A percentile compares a stretch with the other conserved stretches of the same genome.
Conservation (phyloP, 2,113 vertebrate species). For the Microtus oregoni region DNA sequence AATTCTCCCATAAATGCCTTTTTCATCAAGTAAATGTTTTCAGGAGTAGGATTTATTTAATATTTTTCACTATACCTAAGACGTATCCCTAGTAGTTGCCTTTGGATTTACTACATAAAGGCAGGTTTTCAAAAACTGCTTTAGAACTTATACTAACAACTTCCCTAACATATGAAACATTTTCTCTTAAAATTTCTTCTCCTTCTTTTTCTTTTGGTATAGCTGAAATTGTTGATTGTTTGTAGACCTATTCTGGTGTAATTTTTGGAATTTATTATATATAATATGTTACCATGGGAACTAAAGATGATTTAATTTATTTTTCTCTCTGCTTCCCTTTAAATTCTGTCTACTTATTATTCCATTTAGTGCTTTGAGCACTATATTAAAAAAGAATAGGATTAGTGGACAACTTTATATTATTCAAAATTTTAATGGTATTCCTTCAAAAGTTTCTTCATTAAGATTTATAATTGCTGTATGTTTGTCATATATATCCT, state of each 20-base stretch:
- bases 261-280: background rate
- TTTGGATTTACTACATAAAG: no score
- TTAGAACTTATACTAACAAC: no score
- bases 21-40: no score
- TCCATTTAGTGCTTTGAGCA: background rate
- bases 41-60: no score
- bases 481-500: background rate
- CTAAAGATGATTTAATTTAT: background rate
- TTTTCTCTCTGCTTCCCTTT: background rate
- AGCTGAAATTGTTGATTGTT: background rate
- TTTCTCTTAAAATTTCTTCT: no score
- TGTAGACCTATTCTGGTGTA: background rate
- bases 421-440: background rate
- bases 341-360: background rate
- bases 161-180: no score
- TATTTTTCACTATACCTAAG: no score
- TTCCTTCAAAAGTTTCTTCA: background rate
- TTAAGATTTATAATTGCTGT: background rate
- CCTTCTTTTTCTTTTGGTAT: no score
- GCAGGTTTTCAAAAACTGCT: no score
- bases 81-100: no score
- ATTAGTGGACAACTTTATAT: background rate
- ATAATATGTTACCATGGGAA: background rate
- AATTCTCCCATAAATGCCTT: no score
- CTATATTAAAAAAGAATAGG: background rate